Conservation (phyloP, 2,888 invertebrate genomes). For the Dryomyza anilis region DNA sequence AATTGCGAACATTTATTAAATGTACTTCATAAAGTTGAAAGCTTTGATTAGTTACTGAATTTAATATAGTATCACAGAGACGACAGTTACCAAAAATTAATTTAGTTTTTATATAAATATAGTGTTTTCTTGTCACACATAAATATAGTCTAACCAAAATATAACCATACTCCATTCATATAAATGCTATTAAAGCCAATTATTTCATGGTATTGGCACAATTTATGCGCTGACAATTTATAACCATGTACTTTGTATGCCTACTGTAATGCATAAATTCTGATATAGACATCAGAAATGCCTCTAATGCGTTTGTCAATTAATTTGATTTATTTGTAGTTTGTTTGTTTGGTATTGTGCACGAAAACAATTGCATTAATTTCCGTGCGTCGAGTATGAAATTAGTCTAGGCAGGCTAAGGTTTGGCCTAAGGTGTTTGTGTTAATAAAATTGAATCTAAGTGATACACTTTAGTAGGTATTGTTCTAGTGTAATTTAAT, state of each 20-base stretch:
- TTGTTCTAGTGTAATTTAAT: neutral
- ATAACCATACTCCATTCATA: no score
- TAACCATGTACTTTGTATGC: no score
- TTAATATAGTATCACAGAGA: no score
- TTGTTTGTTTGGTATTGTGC: neutral
- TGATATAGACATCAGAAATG: constrained; percentile 7
- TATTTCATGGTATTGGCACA: constrained; percentile 1
- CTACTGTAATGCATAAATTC: constrained; percentile 3
- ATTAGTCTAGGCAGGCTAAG: neutral
- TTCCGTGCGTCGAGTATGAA: neutral
- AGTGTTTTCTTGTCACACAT: no score
- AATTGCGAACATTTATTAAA: no score
- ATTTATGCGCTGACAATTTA: neutral
- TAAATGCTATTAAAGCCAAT: constrained; percentile 16
- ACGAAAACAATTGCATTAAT: constrained; percentile 11
- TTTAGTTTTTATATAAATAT: no score
- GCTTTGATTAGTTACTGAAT: no score
- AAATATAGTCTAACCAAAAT: no score
- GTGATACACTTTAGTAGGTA: neutral
- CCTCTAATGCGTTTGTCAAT: constrained; percentile 16
- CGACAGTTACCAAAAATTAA: no score
- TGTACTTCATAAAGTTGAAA: no score
- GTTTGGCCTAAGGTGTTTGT: neutral
- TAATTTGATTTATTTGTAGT: constrained; percentile 21
- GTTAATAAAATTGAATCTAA: neutral